Conservation (phyloP, 2,888 invertebrate genomes). For the Cephus spinipes region DNA sequence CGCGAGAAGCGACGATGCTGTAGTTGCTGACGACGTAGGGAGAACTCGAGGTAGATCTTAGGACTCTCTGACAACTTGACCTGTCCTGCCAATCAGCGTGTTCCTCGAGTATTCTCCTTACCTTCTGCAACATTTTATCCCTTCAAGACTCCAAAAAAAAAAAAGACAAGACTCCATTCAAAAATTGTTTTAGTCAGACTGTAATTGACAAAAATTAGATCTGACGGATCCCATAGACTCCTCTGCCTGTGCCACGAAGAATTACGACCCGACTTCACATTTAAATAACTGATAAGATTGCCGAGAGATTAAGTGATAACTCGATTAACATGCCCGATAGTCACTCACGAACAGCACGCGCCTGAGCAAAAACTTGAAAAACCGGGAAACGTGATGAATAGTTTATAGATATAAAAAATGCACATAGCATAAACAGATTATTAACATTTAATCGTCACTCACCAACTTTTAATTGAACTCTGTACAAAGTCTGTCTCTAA, state of each 20-base stretch:
- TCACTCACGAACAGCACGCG: neutral
- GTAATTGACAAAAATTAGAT: neutral
- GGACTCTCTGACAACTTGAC: neutral
- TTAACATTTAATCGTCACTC: neutral
- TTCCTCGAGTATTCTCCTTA: conserved; percentile 41
- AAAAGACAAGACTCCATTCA: neutral
- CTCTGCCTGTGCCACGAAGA: neutral
- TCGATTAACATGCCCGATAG: neutral
- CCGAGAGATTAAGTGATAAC: neutral
- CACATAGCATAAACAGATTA: neutral
- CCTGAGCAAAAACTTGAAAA: neutral
- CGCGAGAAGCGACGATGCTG: conserved; percentile 52
- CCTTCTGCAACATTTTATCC: conserved; percentile 33
- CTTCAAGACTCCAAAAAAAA: neutral
- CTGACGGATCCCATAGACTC: neutral
- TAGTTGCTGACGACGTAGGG: conserved; percentile 41
- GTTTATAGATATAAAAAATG: neutral
- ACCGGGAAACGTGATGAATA: neutral
- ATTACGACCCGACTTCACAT: neutral
- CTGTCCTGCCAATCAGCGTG: conserved; percentile 37
- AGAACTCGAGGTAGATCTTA: conserved; percentile 16
- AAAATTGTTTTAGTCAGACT: conserved; percentile 4
- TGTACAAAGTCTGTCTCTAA: neutral
- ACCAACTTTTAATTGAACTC: neutral
- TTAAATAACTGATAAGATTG: neutral